These are phyloP conservation scores for Hedya salicella DNA, from an alignment of 2,888 invertebrate species.

Conservation along the genomic window DNA sequence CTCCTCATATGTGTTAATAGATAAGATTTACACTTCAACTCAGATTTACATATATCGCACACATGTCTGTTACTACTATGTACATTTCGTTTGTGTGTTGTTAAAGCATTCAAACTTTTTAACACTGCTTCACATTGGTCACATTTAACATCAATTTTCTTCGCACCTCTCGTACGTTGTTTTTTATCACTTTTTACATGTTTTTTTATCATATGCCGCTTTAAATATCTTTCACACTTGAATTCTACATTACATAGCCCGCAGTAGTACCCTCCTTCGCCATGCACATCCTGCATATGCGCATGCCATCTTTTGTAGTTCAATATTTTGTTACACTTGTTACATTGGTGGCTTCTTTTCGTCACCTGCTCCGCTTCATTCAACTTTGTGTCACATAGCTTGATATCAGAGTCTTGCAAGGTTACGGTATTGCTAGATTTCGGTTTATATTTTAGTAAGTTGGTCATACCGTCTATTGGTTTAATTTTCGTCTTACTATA, in stretches of 20 bases:
- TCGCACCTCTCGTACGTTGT: background rate
- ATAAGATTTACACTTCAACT: slow-evolving; percentile 52
- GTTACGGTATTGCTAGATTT: background rate
- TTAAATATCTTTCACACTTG: slow-evolving; percentile 46
- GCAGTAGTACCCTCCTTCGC: slow-evolving; percentile 34
- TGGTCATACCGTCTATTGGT: slow-evolving; percentile 13
- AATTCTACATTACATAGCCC: slow-evolving; percentile 42
- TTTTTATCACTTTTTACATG: background rate
- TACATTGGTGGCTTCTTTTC: slow-evolving; percentile 38
- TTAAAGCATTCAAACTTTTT: slow-evolving; percentile 44
- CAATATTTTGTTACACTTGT: slow-evolving; percentile 48
- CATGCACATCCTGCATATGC: slow-evolving; percentile 52
- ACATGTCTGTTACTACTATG: slow-evolving; percentile 48
- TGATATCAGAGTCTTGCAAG: background rate
- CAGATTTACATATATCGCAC: slow-evolving; percentile 54
- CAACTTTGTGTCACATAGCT: background rate
- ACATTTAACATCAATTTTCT: slow-evolving; percentile 44
- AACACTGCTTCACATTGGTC: slow-evolving; percentile 48
- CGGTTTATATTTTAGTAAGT: background rate
- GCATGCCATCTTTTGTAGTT: slow-evolving; percentile 50
- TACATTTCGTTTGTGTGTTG: slow-evolving; percentile 52
- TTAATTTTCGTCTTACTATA: background rate
- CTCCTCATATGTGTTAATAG: slow-evolving; percentile 52
- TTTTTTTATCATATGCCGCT: slow-evolving; percentile 45
- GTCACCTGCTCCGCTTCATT: background rate